phyloP scores from a whole-genome alignment of 37 sponge, comb jelly and placozoan species.

The Eunapius fragilis region DNA sequence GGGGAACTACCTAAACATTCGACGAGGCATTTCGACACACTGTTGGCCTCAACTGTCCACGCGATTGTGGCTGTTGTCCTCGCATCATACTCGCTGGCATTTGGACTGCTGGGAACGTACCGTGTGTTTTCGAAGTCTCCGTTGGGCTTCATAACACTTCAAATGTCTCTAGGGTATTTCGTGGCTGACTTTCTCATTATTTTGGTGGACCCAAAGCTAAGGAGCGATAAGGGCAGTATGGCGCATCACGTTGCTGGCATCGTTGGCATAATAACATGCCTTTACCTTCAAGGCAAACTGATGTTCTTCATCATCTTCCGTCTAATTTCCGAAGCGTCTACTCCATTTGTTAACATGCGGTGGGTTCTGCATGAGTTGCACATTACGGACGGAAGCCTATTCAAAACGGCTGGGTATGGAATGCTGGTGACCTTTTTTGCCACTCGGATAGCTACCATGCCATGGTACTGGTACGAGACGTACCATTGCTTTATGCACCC shows the following conservation, averaged over 20 bases:
- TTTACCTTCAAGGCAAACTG: conserved; percentile 27
- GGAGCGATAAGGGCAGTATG: conserved; percentile 6
- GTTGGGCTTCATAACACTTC: conserved; percentile 32
- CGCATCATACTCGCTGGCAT: conserved; percentile 3
- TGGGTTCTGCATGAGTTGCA: conserved; percentile 12
- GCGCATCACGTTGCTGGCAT: conserved; percentile 51
- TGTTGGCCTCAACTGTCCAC: conserved; percentile 62
- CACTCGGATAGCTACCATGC: conserved; percentile 55
- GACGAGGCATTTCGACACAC: conserved; percentile 28
- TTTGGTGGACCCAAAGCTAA: conserved; percentile 44
- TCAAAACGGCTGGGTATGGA: conserved; percentile 15
- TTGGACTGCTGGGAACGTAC: conserved; percentile 15
- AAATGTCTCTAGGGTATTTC: conserved; percentile 68
- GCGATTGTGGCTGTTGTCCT: conserved; percentile 19
- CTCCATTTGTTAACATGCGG: conserved; percentile 62
- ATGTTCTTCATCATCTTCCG: conserved; percentile 57
- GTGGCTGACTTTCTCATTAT: conserved; percentile 47
- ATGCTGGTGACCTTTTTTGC: conserved; percentile 61
- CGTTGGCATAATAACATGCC: conserved; percentile 21
- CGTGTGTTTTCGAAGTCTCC: conserved; percentile 36
- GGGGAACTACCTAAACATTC: background rate
- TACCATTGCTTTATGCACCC: conserved; percentile 1
- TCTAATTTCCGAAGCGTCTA: conserved; percentile 48
- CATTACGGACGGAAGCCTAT: background rate
- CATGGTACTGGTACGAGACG: conserved; percentile 47